A percentile compares a stretch with the other conserved stretches of the same genome.
Conservation (phyloP, 2,113 vertebrate genomes). For the Sylvietta virens region DNA sequence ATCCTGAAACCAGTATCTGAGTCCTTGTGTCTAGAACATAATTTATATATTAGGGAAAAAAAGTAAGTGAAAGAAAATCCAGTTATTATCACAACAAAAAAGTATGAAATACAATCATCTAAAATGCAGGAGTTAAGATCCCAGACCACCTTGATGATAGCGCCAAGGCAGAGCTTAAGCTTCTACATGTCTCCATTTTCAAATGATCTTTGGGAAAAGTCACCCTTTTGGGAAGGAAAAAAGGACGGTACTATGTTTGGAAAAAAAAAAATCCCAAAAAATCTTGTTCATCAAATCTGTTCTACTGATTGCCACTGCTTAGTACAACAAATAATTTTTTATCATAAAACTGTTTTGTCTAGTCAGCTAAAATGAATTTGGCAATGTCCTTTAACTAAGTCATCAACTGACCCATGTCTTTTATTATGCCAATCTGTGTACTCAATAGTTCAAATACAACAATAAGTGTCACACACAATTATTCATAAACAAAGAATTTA, state of each 20-base stretch:
- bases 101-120: background rate
- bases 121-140: background rate
- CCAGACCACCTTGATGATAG: background rate
- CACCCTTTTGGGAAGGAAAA: background rate
- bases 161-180: background rate
- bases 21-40: background rate
- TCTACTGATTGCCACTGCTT: background rate
- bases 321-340: background rate
- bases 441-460: background rate
- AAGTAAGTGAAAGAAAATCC: background rate
- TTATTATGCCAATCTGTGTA: background rate
- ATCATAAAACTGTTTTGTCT: background rate
- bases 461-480: background rate
- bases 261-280: background rate
- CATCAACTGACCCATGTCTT: background rate
- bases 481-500: background rate
- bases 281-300: background rate
- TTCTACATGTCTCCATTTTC: background rate
- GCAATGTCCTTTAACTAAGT: background rate
- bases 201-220: background rate
- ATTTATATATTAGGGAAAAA: background rate
- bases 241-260: background rate
- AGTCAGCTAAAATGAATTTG: background rate
- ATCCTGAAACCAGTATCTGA: background rate
- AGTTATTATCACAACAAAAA: background rate